Percentiles rank a stretch among this genome's conserved stretches.
phyloP scores from a whole-genome alignment of 2,797 vertebrate species.

The Acestrorhynchus altus region DNA sequence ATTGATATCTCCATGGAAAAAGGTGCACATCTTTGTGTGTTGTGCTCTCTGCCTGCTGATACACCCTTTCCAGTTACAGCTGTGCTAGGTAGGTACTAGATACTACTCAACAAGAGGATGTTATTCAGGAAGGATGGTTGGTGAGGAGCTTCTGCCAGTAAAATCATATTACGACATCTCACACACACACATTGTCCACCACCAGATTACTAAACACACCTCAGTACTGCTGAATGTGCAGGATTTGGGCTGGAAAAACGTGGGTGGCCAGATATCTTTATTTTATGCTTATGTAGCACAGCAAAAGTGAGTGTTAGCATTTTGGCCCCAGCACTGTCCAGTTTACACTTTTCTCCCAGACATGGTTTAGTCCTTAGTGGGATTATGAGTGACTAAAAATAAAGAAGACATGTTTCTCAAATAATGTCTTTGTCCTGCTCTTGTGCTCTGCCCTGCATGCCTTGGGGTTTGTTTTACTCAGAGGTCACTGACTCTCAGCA shows the following conservation, averaged over 20 bases:
- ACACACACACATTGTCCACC: not conserved
- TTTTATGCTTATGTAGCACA: constrained; percentile 33
- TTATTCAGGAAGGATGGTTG: constrained; percentile 43
- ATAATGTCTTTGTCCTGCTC: not conserved
- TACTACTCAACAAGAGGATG: constrained; percentile 32
- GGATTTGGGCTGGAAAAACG: constrained; percentile 8
- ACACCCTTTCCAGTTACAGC: constrained; percentile 2
- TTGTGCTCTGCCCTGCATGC: not conserved
- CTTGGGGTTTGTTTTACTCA: constrained; percentile 25
- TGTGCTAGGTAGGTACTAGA: constrained; percentile 13
- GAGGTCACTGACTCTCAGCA: constrained; percentile 9
- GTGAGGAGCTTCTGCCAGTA: constrained; percentile 45
- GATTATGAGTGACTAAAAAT: constrained; percentile 51
- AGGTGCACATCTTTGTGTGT: not conserved
- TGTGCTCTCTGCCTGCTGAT: not conserved
- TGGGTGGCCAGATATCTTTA: constrained; percentile 38
- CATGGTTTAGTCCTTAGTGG: constrained; percentile 38
- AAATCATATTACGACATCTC: constrained; percentile 29
- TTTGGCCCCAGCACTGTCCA: constrained; percentile 13
- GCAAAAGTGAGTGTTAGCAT: constrained; percentile 1
- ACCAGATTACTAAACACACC: constrained; percentile 5
- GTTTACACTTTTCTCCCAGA: constrained; percentile 29
- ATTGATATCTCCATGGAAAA: too few relatives aligned
- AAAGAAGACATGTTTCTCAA: constrained; percentile 19
- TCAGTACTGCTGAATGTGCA: constrained; percentile 26